These are phyloP conservation scores for Tadarida brasiliensis DNA, from an alignment of 2,797 vertebrate genomes.

Conservation along the genomic window DNA sequence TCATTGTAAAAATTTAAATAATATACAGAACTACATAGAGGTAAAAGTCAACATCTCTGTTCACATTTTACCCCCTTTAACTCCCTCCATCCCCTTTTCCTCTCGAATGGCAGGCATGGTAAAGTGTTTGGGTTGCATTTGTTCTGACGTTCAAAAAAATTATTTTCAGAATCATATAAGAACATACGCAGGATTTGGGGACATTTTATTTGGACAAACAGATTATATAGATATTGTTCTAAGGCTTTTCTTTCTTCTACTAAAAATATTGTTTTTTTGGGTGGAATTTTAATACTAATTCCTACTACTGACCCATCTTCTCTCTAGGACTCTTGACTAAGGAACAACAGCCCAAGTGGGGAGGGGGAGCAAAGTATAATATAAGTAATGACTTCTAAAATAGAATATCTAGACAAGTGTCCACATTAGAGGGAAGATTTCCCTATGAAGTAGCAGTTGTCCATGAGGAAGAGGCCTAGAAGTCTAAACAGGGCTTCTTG, in stretches of 20 bases:
- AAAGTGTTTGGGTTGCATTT: background rate
- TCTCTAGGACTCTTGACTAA: background rate
- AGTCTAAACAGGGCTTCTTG: background rate
- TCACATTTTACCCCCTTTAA: background rate
- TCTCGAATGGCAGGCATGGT: background rate
- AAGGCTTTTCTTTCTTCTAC: background rate
- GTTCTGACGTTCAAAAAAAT: background rate
- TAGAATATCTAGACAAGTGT: too few relatives aligned
- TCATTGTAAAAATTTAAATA: background rate
- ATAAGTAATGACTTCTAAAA: background rate
- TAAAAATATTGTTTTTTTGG: background rate
- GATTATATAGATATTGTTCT: background rate
- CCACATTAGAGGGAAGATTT: background rate
- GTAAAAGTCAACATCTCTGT: background rate
- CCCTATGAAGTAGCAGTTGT: background rate
- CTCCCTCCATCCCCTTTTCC: background rate
- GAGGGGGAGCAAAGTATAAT: background rate
- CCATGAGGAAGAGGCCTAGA: background rate
- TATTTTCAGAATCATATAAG: background rate
- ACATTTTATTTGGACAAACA: constrained; percentile 24
- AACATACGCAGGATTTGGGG: background rate
- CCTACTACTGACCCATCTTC: background rate
- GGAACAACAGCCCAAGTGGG: background rate
- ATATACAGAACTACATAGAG: background rate
- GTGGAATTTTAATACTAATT: background rate